phyloP scores from a whole-genome alignment of 1,140 invertebrate species.

The Camponotus pennsylvanicus region DNA sequence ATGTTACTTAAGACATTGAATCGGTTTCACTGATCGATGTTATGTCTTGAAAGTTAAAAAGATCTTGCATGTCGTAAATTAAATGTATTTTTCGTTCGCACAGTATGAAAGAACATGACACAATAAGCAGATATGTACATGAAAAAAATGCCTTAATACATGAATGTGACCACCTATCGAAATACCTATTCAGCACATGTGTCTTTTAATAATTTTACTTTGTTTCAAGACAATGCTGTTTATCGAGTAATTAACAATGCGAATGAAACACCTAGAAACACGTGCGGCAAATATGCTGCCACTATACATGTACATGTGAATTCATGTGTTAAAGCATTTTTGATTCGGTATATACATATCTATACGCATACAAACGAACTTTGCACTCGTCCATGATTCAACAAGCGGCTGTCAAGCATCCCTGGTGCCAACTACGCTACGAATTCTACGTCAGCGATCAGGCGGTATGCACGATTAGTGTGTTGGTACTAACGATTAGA shows the following conservation, averaged over 20 bases:
- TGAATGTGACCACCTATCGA: too few relatives aligned
- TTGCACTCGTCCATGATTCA: conserved; percentile 65
- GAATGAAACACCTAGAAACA: too few relatives aligned
- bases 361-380: conserved; percentile 61
- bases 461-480: conserved; percentile 79
- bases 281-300: too few relatives aligned
- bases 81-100: conserved; percentile 13
- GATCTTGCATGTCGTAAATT: not conserved
- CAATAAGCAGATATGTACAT: conserved; percentile 2
- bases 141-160: too few relatives aligned
- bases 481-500: conserved; percentile 55
- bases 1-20: not conserved
- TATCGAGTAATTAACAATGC: too few relatives aligned
- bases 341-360: not conserved
- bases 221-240: too few relatives aligned
- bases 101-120: conserved; percentile 32
- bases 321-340: too few relatives aligned
- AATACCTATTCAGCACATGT: too few relatives aligned
- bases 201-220: too few relatives aligned
- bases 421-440: conserved; percentile 68
- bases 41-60: conserved; percentile 9
- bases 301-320: too few relatives aligned
- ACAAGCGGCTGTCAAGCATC: conserved; percentile 67
- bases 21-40: not conserved
- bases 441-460: conserved; percentile 77